Base-by-base conservation (phyloP, 2,797 vertebrate species). In the Merluccius polli region DNA sequence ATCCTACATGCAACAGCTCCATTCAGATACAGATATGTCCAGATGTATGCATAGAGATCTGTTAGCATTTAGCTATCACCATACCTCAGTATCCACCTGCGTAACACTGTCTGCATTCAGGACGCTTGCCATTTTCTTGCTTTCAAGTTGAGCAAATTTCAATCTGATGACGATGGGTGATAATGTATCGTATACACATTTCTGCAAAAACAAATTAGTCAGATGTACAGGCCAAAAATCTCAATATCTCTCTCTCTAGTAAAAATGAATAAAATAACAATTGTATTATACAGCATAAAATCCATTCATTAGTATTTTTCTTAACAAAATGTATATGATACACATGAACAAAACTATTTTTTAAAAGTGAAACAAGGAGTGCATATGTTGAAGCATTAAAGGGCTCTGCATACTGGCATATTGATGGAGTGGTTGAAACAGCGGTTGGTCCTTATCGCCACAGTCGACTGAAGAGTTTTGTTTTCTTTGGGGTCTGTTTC, bases 181-280 rank as follows among this genome's bases (percentile, higher is more conserved):
- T 68, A 93, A 83, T 15, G 91, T 93, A 85, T 96, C 94, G 70
- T 75, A 87, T 72, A 95, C 87, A 80, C 95, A 95, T 36, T 82
- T 86, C 95, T 96, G 85, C 21, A 86, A 77, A 33, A 9, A 77
- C 9, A 63, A 71, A 75, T 27, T 59, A 15, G 27, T 27, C 65
- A 67, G 65, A 10, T 27, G 65, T 13, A 30, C 9, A 29, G 13
- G 59, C 59, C 24, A 27, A 29, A 18, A 3, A 24, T 27, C 52
- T 63, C 27, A 10, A 10, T 10, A 63, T 52, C 7, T 2, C 48
- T 52, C 21, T n/a, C 21, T 52, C 41, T 44, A 15, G 41, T 18
- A 44, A 44, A 52, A 52, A 52, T 52, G 3, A 44, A 12, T 16
- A 15, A 4, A 21, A 52, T 44, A n/a, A 52, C 3, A 52, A 52